phyloP scores from a whole-genome alignment of 2,888 invertebrate species.

The Dascillus cervinus region DNA sequence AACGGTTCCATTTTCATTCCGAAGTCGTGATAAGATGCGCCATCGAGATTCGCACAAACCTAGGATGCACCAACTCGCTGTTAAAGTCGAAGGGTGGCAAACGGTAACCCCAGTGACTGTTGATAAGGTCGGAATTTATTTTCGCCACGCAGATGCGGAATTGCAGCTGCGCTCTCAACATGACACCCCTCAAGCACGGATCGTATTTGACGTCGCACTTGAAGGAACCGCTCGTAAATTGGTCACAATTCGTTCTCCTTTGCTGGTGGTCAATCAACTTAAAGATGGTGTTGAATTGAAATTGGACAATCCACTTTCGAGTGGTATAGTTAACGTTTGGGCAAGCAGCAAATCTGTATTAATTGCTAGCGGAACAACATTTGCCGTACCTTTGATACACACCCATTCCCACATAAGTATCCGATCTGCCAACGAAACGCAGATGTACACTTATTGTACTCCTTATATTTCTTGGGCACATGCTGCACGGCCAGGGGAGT shows the following conservation, averaged over 20 bases:
- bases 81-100: conserved; percentile 87
- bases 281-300: conserved; percentile 65
- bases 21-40: conserved; percentile 55
- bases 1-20: conserved; percentile 81
- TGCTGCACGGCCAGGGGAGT: conserved; percentile 44
- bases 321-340: conserved; percentile 34
- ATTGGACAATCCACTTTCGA: conserved; percentile 52
- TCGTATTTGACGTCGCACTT: conserved; percentile 85
- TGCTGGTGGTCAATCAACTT: conserved; percentile 71
- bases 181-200: conserved; percentile 54
- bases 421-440: conserved; percentile 53
- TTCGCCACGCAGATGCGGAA: conserved; percentile 57
- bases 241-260: conserved; percentile 84
- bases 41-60: conserved; percentile 70
- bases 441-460: conserved; percentile 49
- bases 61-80: conserved; percentile 78
- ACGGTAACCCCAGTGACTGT: conserved; percentile 84
- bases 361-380: conserved; percentile 47
- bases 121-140: conserved; percentile 92
- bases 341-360: conserved; percentile 1
- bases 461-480: conserved; percentile 55
- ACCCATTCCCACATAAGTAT: conserved; percentile 67
- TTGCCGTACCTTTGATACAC: conserved; percentile 72
- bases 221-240: conserved; percentile 93
- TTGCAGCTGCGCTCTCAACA: conserved; percentile 26